Percentiles rank a stretch among this genome's conserved stretches.
Evolutionary conservation across 2,888 invertebrate species (phyloP).

Genomic region (Phengaris alcon): DNA sequence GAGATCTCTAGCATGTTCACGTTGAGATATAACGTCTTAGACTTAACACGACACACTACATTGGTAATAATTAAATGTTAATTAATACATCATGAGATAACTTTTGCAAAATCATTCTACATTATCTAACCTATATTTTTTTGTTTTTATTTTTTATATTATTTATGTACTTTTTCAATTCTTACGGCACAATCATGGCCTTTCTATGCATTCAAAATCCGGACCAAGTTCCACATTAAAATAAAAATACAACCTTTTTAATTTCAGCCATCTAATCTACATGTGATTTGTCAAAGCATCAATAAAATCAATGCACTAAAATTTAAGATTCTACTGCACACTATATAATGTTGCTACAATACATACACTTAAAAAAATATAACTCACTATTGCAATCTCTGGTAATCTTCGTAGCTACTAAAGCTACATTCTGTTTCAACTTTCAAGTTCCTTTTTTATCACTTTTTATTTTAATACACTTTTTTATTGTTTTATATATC

Average conservation of each 20-base stretch:
- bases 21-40: slow-evolving; percentile 63
- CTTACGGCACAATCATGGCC: slow-evolving; percentile 28
- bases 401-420: slow-evolving; percentile 64
- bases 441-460: slow-evolving; percentile 58
- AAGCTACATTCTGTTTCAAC: slow-evolving; percentile 49
- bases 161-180: slow-evolving; percentile 49
- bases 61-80: slow-evolving; percentile 61
- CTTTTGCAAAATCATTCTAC: slow-evolving; percentile 64
- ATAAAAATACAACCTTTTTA: slow-evolving; percentile 36
- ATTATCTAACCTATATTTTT: slow-evolving; percentile 55
- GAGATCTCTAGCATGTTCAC: slow-evolving; percentile 75
- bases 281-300: slow-evolving; percentile 52
- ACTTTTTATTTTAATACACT: slow-evolving; percentile 69
- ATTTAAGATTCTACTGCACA: slow-evolving; percentile 51
- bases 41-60: slow-evolving; percentile 61
- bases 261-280: slow-evolving; percentile 28
- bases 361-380: slow-evolving; percentile 69
- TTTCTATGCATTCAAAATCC: slow-evolving; percentile 18
- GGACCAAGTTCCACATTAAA: slow-evolving; percentile 32
- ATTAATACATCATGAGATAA: slow-evolving; percentile 59
- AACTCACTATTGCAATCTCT: slow-evolving; percentile 73
- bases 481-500: slow-evolving; percentile 54
- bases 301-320: slow-evolving; percentile 54
- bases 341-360: slow-evolving; percentile 50
- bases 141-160: slow-evolving; percentile 52